Evolutionary conservation across 2,888 invertebrate species (phyloP), one percentile per base, ranked within the genome.

Genomic region (Dryomyza anilis): DNA sequence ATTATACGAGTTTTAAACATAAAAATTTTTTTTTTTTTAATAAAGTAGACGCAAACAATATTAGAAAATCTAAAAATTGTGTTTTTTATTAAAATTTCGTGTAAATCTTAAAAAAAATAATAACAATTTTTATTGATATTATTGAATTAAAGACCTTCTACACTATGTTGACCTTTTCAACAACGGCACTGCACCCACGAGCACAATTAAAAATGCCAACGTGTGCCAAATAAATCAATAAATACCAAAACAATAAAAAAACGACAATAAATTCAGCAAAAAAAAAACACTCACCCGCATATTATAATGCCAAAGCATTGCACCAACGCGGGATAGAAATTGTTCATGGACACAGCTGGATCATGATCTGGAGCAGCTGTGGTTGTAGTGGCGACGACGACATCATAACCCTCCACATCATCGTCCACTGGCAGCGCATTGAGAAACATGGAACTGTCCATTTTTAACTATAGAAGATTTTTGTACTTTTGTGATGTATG

Each of bases 221-320:
- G n/a, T n/a, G n/a, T n/a, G n/a, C n/a, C 27, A 14, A 27, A 25
- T 3, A 52, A 55, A 55, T 30, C 10, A 21, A 55, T 33, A 33
- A 7, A 33, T 19, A 10, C 1, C 14, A n/a, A 33, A 14, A 33
- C 12, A 30, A n/a, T 33, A 10, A 33, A 55, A 21, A 16, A 7
- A 6, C 4, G 29, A 6, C n/a, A 30, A 21, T 23, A 19, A 21
- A 33, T 8, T 12, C 7, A 33, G 14, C 14, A 33, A 29, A 4
- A 53, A 48, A n/a, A 36, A 39, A 27, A 23, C 7, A 86, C 89
- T 88, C 86, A 95, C 94, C 95, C 95, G 81, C 93, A 92, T 73
- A 95, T 84, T 76, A 95, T 95, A 60, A 95, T 91, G 48, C 91
- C 93, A 84, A 97, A 97, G 81, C 96, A 96, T 85, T 96, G 92